Conservation (phyloP, 1,140 invertebrate genomes). For the Cephus cinctus region DNA sequence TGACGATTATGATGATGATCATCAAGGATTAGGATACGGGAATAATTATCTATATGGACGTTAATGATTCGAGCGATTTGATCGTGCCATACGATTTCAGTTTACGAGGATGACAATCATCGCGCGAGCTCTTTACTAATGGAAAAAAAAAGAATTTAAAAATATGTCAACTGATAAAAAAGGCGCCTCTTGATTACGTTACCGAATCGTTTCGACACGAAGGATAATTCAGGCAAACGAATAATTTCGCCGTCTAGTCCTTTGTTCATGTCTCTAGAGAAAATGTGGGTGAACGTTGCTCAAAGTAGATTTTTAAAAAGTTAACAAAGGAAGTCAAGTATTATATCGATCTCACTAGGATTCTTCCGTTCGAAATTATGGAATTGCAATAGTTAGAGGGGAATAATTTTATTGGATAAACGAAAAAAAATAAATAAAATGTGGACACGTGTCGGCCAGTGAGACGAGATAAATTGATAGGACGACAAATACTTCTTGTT, state of each 20-base stretch:
- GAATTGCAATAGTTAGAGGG: background rate
- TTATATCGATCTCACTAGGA: background rate
- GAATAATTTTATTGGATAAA: no score
- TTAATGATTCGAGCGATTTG: constrained; percentile 21
- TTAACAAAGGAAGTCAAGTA: background rate
- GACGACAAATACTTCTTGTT: background rate
- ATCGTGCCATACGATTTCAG: constrained; percentile 28
- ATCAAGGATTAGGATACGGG: background rate
- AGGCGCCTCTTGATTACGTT: no score
- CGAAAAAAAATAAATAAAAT: no score
- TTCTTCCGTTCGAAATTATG: background rate
- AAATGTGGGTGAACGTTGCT: constrained; percentile 37
- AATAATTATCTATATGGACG: background rate
- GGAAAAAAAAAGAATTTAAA: constrained; percentile 4
- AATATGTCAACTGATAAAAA: background rate
- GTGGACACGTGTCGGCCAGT: no score
- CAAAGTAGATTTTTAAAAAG: constrained; percentile 46
- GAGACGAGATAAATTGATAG: constrained; percentile 7
- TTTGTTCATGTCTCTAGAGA: no score
- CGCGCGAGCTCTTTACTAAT: constrained; percentile 8
- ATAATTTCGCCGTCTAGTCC: constrained; percentile 23
- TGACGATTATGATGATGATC: no score
- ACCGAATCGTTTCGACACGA: no score
- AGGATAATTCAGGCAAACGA: constrained; percentile 13
- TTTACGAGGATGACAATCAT: constrained; percentile 46